phyloP scores from a whole-genome alignment of 2,888 invertebrate species.

The Pseudococcus viburni region DNA sequence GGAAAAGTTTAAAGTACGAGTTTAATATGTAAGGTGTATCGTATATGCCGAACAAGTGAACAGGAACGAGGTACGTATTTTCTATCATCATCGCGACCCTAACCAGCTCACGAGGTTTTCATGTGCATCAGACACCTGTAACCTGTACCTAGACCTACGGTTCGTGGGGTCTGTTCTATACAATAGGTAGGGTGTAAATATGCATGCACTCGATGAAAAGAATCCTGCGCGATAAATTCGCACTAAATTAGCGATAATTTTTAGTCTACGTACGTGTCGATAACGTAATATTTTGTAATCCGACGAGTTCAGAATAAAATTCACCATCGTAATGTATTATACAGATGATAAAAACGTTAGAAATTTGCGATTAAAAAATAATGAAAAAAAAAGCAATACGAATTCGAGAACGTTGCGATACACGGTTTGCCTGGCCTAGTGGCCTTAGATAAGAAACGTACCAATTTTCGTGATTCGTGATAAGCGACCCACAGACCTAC shows the following conservation, averaged over 20 bases:
- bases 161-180: too few species aligned
- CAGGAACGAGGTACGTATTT: neutral
- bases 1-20: neutral
- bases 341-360: constrained; percentile 48
- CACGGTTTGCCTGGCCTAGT: constrained; percentile 35
- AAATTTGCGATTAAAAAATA: constrained; percentile 27
- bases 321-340: neutral
- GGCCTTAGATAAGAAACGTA: constrained; percentile 48
- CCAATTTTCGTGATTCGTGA: constrained; percentile 30
- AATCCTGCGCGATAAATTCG: neutral
- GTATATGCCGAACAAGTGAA: neutral
- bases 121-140: neutral
- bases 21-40: neutral
- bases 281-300: constrained; percentile 13
- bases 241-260: constrained; percentile 1
- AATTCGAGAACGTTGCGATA: constrained; percentile 26
- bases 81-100: neutral
- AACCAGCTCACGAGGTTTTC: neutral
- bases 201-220: neutral
- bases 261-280: neutral
- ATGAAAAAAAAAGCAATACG: neutral
- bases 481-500: constrained; percentile 52
- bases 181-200: neutral
- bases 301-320: neutral
- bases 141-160: neutral